These are phyloP conservation scores for Lophotis ruficrista DNA, from an alignment of 2,113 vertebrate species.

Conservation along the genomic window DNA sequence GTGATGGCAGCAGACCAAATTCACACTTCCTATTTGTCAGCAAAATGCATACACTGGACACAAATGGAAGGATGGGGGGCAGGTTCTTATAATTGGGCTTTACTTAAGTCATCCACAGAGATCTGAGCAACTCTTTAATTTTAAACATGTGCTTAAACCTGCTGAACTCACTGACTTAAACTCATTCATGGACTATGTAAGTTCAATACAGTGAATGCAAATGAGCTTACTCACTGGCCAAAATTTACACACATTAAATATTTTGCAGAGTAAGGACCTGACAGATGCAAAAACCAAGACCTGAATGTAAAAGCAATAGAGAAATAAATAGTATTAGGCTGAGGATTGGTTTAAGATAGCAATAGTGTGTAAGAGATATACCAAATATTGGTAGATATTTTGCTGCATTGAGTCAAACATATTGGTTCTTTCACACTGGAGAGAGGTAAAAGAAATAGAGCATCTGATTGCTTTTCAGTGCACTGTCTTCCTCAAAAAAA, in stretches of 20 bases:
- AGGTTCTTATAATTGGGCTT: not conserved
- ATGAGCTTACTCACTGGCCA: not conserved
- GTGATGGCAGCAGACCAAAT: not conserved
- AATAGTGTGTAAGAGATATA: not conserved
- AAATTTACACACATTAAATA: not conserved
- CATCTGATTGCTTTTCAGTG: not conserved
- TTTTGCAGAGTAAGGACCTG: not conserved
- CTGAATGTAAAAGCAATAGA: not conserved
- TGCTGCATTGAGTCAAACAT: not conserved
- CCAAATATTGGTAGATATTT: not conserved
- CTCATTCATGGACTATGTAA: not conserved
- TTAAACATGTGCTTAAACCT: not conserved
- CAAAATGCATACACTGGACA: not conserved
- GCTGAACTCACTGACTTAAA: not conserved
- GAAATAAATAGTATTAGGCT: not conserved
- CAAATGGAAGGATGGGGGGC: not conserved
- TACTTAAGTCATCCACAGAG: not conserved
- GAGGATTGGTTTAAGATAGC: not conserved
- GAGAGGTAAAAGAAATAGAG: not conserved
- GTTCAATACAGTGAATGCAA: not conserved
- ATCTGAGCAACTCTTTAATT: not conserved
- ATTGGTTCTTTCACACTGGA: not conserved
- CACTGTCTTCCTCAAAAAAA: not conserved
- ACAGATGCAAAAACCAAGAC: not conserved
- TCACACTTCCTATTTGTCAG: not conserved